Conservation (phyloP, 2,888 invertebrate genomes). For the Vesta saturnalis region DNA sequence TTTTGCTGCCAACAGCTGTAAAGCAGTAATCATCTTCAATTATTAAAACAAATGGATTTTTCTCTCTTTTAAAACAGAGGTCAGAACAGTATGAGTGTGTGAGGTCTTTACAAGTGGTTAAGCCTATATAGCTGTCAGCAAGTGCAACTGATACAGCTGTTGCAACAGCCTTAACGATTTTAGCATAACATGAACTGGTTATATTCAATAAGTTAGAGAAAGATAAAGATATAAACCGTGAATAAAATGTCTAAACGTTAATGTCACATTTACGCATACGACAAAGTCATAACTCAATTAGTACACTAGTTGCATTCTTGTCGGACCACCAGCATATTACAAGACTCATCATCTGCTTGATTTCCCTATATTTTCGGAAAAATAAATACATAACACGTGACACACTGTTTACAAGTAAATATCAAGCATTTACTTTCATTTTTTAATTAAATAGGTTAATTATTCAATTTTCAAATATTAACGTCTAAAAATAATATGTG, state of each 20-base stretch:
- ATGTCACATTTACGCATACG: constrained; percentile 29
- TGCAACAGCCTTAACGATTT: constrained; percentile 24
- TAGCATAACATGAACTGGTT: constrained; percentile 19
- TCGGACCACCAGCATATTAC: constrained; percentile 31
- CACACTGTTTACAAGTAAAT: too few relatives aligned
- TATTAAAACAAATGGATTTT: constrained; percentile 13
- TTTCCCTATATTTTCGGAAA: too few relatives aligned
- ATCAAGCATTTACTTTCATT: too few relatives aligned
- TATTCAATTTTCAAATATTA: too few relatives aligned
- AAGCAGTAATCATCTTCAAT: too few relatives aligned
- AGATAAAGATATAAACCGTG: constrained; percentile 18
- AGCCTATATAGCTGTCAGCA: constrained; percentile 34
- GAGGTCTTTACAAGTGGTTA: constrained; percentile 40
- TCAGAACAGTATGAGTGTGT: constrained; percentile 37
- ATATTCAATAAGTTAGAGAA: constrained; percentile 15
- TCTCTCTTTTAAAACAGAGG: constrained; percentile 28
- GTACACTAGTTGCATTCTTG: constrained; percentile 32
- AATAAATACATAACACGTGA: too few relatives aligned
- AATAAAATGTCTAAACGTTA: constrained; percentile 20
- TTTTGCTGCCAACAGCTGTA: background rate
- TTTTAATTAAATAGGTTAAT: too few relatives aligned
- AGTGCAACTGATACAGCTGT: constrained; percentile 37
- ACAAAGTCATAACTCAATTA: constrained; percentile 34
- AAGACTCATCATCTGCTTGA: constrained; percentile 25
- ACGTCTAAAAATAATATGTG: too few relatives aligned